Percentiles rank a stretch among this genome's conserved stretches.
Conservation (phyloP, 2,888 invertebrate genomes). For the Pseudococcus jackbeardsleyi region DNA sequence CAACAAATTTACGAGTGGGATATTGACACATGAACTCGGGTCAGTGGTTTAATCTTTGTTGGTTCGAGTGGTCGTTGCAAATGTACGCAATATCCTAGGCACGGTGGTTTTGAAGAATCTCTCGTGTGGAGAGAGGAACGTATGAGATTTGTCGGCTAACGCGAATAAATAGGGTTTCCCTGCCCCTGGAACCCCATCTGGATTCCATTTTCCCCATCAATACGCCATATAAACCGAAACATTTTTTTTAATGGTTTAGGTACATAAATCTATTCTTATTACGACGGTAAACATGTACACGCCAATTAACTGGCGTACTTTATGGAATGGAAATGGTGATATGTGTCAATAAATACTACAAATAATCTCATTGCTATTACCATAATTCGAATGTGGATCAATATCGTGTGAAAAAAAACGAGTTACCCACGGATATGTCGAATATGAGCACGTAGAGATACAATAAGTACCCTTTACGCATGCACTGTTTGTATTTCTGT, state of each 20-base stretch:
- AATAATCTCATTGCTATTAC: conserved; percentile 13
- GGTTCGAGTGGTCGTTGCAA: background rate
- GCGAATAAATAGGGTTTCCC: too few relatives aligned
- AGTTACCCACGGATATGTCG: background rate
- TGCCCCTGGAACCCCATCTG: too few relatives aligned
- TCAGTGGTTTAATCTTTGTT: conserved; percentile 39
- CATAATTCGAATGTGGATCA: conserved; percentile 19
- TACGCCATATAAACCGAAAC: background rate
- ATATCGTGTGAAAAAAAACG: conserved; percentile 32
- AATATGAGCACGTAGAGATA: background rate
- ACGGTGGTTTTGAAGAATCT: conserved; percentile 26
- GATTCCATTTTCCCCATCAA: too few relatives aligned
- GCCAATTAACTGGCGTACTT: background rate
- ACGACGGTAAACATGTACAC: background rate
- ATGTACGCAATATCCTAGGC: background rate
- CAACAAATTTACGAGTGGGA: conserved; percentile 46
- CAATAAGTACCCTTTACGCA: too few relatives aligned
- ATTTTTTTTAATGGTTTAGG: background rate
- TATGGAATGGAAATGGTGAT: background rate
- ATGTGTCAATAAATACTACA: conserved; percentile 17
- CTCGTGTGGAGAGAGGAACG: background rate
- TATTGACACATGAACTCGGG: conserved; percentile 49
- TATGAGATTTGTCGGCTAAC: background rate
- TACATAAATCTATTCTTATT: conserved; percentile 33
- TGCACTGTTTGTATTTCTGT: too few relatives aligned